Conservation (phyloP, 1,140 invertebrate species). For the Ceratitis capitata region DNA sequence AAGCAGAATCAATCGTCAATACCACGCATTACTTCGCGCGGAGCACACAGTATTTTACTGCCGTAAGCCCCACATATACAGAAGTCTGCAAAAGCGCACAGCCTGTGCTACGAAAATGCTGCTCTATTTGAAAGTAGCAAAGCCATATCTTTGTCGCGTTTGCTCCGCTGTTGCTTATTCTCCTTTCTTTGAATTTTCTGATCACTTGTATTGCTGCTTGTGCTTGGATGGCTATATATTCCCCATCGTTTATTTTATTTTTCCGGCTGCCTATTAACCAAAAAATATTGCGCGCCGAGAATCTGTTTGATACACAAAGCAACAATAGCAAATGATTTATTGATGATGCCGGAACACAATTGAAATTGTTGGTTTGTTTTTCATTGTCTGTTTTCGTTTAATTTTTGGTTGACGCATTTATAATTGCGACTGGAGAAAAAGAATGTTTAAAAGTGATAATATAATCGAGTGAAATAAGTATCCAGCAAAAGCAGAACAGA, state of each 20-base stretch:
- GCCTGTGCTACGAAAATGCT: background rate
- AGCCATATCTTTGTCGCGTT: background rate
- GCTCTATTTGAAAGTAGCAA: background rate
- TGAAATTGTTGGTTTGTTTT: background rate
- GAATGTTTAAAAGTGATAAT: background rate
- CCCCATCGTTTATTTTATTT: background rate
- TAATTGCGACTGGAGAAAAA: background rate
- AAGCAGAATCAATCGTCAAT: background rate
- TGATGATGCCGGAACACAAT: slow-evolving; percentile 8
- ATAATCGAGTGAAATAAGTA: background rate
- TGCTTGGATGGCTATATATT: background rate
- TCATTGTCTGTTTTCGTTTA: background rate
- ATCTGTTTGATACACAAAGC: background rate
- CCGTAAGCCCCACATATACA: background rate
- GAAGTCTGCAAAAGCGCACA: background rate
- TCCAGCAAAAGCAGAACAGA: background rate
- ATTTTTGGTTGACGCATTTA: background rate
- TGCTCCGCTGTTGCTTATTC: background rate
- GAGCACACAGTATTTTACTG: background rate
- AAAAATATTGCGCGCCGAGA: background rate
- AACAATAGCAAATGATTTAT: slow-evolving; percentile 35
- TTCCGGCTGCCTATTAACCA: background rate
- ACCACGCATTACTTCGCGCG: background rate
- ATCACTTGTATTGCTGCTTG: background rate
- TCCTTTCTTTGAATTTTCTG: slow-evolving; percentile 3